Evolutionary conservation across 2,888 invertebrate species (phyloP), one percentile per base, ranked within the genome.

Genomic region (Apamea anceps): DNA sequence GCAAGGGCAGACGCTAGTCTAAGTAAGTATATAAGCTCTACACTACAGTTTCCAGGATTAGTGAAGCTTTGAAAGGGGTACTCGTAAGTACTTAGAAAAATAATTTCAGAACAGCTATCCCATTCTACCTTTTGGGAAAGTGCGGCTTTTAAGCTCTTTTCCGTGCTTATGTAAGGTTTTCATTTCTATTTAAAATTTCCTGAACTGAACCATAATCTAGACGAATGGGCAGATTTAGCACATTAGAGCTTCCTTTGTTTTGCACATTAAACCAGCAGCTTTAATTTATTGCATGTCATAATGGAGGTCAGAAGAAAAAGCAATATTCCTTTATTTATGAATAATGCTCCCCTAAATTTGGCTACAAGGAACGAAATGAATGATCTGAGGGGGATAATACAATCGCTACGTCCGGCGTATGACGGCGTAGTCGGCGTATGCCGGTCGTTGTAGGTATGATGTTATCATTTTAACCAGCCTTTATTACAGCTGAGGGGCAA

Each of bases 351-450:
- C 84, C 78, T 68, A 71, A 12, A 32, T 13, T 68, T 68, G 42
- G 63, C 57, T 48, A 65, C 60, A 37, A 62, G 72, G 67, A 77
- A 86, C 51, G 6, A 60, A 77, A 67, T 77, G 21, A 72, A 62
- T 45, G 79, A 85, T 85, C 37, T 66, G 25, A 72, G 78, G 83
- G 83, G 78, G 84, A 82, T 86, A 86, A 82, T 60, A 28, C 60
- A 86, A 75, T 75, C 60, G 42, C 25, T 60, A 83, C 84, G 72
- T 85, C 84, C 84, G 87, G 75, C 48, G 25, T 32, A 42, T 60
- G 68, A 51, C 48, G 54, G 42, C 42, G 48, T 6, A 60, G 54
- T 74, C 25, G 32, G 48, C 28, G 54, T 60, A 48, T 8, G 51
- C 3, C 21, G 42, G 62, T 32, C 42, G 45, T 42, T 60, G 10